A percentile compares a stretch with the other conserved stretches of the same genome.
Evolutionary conservation across 1,140 invertebrate genomes (phyloP).

Genomic region (Lasioglossum baleicum): DNA sequence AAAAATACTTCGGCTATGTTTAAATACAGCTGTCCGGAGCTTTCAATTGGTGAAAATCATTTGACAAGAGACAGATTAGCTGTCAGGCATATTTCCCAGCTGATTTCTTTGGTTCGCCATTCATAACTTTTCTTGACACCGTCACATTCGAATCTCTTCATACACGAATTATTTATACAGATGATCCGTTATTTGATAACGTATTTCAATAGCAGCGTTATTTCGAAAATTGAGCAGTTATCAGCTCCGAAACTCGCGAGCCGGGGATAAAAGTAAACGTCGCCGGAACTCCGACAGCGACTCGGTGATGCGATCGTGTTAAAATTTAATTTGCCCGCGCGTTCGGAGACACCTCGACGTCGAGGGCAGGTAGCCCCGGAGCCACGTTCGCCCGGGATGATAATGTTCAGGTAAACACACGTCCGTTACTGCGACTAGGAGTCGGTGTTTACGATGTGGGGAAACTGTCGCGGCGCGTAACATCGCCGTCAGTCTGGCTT

Average conservation of each 20-base stretch:
- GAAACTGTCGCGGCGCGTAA: constrained; percentile 35
- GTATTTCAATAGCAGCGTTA: too few species aligned
- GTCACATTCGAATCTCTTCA: too few species aligned
- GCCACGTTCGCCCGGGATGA: constrained; percentile 16
- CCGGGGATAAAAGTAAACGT: background rate
- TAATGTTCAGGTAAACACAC: constrained; percentile 48
- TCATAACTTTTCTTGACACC: too few species aligned
- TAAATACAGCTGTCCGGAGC: too few species aligned
- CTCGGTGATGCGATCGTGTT: background rate
- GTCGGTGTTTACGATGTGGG: constrained; percentile 49
- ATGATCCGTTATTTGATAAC: too few species aligned
- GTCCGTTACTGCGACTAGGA: constrained; percentile 37
- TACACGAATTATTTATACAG: too few species aligned
- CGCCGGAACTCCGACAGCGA: background rate
- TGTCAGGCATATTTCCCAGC: too few species aligned
- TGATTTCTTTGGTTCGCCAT: too few species aligned
- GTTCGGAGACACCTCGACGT: constrained; percentile 29
- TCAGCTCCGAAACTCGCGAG: too few species aligned
- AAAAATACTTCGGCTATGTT: background rate
- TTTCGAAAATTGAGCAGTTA: too few species aligned
- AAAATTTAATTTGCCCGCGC: constrained; percentile 23
- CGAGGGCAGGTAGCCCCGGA: constrained; percentile 12
- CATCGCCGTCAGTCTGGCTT: constrained; percentile 44
- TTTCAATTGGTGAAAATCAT: too few species aligned
- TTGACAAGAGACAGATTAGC: too few species aligned